Evolutionary conservation across 2,888 invertebrate genomes (phyloP).

Genomic region (Chelonus formosanus): DNA sequence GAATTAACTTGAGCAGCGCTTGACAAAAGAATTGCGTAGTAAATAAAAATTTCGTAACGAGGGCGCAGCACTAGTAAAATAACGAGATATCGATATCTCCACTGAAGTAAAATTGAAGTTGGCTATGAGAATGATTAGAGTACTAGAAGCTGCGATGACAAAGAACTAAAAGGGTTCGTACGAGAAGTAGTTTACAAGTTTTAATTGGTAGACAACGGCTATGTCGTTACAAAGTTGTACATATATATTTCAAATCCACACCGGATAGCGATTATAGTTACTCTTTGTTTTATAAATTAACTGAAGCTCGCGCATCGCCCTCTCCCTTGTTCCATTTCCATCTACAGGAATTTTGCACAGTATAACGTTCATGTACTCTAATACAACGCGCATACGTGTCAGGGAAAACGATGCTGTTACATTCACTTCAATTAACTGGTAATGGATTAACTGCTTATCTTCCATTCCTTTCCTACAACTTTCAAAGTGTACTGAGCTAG

Average conservation of each 20-base stretch:
- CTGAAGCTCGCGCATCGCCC: slow-evolving; percentile 31
- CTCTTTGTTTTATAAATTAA: slow-evolving; percentile 56
- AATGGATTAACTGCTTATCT: slow-evolving; percentile 57
- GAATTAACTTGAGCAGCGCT: not conserved
- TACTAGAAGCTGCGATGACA: not conserved
- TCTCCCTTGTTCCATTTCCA: slow-evolving; percentile 26
- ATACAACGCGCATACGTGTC: slow-evolving; percentile 17
- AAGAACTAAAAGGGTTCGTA: slow-evolving; percentile 17
- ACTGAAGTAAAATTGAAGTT: slow-evolving; percentile 6
- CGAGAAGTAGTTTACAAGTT: slow-evolving; percentile 48
- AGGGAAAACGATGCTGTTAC: slow-evolving; percentile 36
- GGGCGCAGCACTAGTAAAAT: slow-evolving; percentile 3
- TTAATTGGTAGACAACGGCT: slow-evolving; percentile 50
- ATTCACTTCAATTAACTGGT: slow-evolving; percentile 54
- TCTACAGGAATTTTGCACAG: slow-evolving; percentile 17
- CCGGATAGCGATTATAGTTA: slow-evolving; percentile 51
- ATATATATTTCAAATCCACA: slow-evolving; percentile 5
- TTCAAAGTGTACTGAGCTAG: not conserved
- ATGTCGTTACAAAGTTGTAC: slow-evolving; percentile 33
- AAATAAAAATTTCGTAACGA: slow-evolving; percentile 1
- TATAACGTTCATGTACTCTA: slow-evolving; percentile 11
- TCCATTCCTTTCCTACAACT: slow-evolving; percentile 33
- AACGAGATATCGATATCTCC: not conserved
- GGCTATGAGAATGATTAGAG: slow-evolving; percentile 11
- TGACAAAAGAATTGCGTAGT: not conserved